A percentile compares a stretch with the other conserved stretches of the same genome.
Conservation (phyloP, 1,140 invertebrate species). For the Periplaneta americana region DNA sequence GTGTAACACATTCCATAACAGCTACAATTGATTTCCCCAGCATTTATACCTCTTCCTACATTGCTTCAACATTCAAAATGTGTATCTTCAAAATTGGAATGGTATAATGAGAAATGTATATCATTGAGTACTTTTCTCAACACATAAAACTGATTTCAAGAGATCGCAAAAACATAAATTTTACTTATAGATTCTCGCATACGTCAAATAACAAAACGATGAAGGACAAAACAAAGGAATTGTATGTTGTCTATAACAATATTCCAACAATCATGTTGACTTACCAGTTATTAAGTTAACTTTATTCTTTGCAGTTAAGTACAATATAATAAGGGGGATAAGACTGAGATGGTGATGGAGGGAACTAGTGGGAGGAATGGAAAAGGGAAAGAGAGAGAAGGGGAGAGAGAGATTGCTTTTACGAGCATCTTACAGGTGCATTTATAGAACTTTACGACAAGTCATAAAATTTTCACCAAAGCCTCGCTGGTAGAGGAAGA, state of each 20-base stretch:
- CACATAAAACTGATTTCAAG: too few relatives aligned
- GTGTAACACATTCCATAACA: too few relatives aligned
- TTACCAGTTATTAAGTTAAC: background rate
- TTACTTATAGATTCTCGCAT: too few relatives aligned
- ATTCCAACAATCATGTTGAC: background rate
- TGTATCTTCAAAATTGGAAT: too few relatives aligned
- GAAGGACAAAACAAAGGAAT: background rate
- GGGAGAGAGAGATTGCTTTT: slow-evolving; percentile 4
- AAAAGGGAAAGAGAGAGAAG: background rate
- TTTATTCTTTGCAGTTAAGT: slow-evolving; percentile 2
- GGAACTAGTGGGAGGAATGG: too few relatives aligned
- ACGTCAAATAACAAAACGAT: background rate
- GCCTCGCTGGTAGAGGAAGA: background rate
- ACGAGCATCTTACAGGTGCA: slow-evolving; percentile 13
- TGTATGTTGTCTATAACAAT: background rate
- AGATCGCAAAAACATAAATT: too few relatives aligned
- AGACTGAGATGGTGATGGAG: background rate
- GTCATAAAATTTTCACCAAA: slow-evolving; percentile 8
- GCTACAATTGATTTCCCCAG: too few relatives aligned
- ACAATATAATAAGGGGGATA: slow-evolving; percentile 9
- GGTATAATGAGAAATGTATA: too few relatives aligned
- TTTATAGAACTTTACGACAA: slow-evolving; percentile 9
- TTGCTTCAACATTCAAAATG: too few relatives aligned
- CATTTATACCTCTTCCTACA: too few relatives aligned
- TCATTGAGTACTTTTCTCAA: too few relatives aligned